Conservation (phyloP, 2,888 invertebrate genomes). For the Diabrotica balteata region DNA sequence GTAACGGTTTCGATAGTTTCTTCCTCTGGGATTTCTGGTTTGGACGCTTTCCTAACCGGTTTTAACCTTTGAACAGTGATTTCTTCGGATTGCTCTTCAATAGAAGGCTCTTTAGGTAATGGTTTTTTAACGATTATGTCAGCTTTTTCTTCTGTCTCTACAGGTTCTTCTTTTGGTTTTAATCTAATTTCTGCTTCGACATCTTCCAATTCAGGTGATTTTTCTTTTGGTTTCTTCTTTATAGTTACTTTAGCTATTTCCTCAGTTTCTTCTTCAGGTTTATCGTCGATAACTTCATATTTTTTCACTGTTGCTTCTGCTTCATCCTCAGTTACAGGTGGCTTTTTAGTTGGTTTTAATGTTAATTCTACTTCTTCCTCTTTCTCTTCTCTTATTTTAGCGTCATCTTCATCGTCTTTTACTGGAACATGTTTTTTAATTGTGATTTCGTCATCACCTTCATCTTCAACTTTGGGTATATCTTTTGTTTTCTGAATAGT, state of each 20-base stretch:
- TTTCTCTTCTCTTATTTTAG: constrained; percentile 47
- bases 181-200: constrained; percentile 41
- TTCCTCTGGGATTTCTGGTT: constrained; percentile 73
- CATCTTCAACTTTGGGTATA: constrained; percentile 34
- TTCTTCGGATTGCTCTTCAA: constrained; percentile 70
- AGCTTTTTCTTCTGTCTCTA: constrained; percentile 43
- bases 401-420: constrained; percentile 39
- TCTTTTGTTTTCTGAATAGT: constrained; percentile 39
- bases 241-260: constrained; percentile 28
- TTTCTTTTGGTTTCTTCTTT: constrained; percentile 34
- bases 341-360: constrained; percentile 13
- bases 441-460: constrained; percentile 45
- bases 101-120: constrained; percentile 61
- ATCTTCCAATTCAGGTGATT: constrained; percentile 33
- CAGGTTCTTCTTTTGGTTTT: constrained; percentile 39
- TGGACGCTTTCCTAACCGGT: constrained; percentile 70
- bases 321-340: constrained; percentile 47
- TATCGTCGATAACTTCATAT: constrained; percentile 18
- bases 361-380: constrained; percentile 38
- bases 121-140: constrained; percentile 52
- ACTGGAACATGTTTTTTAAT: constrained; percentile 50
- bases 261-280: constrained; percentile 21
- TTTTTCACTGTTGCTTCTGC: constrained; percentile 46
- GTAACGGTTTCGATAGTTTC: constrained; percentile 81
- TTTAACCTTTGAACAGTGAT: constrained; percentile 78